These are phyloP conservation scores for Scaptomyza caliginosa DNA, from an alignment of 2,888 invertebrate species.

Conservation along the genomic window DNA sequence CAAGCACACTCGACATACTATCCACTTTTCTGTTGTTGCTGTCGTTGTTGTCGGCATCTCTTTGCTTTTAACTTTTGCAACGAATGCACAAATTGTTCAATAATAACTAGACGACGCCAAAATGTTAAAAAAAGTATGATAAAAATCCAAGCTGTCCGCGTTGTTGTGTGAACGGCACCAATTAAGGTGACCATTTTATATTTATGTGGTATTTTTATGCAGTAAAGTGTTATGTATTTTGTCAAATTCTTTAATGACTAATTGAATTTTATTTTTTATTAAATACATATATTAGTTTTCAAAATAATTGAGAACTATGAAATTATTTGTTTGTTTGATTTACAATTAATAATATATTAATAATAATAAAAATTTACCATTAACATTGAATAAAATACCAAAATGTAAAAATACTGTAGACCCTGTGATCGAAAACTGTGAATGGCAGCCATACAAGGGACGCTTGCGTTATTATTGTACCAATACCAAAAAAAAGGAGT, in stretches of 20 bases:
- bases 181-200: conserved; percentile 31
- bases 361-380: too few relatives aligned
- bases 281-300: too few relatives aligned
- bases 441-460: conserved; percentile 31
- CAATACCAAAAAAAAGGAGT: conserved; percentile 12
- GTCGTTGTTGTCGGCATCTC: conserved; percentile 52
- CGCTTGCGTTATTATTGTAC: conserved; percentile 43
- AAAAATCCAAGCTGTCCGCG: conserved; percentile 57
- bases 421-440: conserved; percentile 1
- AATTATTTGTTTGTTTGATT: too few relatives aligned
- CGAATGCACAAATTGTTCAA: conserved; percentile 18
- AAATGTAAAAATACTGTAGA: conserved; percentile 9
- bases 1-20: conserved; percentile 79
- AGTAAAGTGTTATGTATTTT: background rate
- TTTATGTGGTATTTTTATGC: conserved; percentile 12
- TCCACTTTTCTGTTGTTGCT: conserved; percentile 75
- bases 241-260: background rate
- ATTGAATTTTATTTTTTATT: too few relatives aligned
- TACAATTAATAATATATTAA: background rate
- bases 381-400: conserved; percentile 32
- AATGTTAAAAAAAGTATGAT: conserved; percentile 35
- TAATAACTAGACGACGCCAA: conserved; percentile 50
- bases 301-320: too few relatives aligned
- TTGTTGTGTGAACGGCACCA: conserved; percentile 48
- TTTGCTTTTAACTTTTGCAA: conserved; percentile 1